Conservation (phyloP, 2,113 vertebrate genomes). For the Empidonax traillii region DNA sequence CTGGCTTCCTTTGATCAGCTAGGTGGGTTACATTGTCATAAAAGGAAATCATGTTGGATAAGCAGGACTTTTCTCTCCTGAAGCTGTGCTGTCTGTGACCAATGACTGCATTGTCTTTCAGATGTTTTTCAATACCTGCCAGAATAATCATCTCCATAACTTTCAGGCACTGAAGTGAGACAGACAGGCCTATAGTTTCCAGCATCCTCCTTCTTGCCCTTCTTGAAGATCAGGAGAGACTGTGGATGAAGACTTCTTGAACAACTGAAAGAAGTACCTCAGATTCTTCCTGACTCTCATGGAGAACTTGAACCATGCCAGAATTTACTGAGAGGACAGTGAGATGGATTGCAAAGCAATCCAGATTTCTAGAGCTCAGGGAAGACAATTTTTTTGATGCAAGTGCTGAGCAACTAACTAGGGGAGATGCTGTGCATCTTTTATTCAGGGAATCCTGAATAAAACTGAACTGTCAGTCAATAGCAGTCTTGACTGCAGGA, state of each 20-base stretch:
- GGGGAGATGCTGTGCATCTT: not conserved
- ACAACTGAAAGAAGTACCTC: not conserved
- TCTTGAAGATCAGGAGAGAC: not conserved
- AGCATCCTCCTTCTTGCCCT: not conserved
- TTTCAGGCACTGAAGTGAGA: not conserved
- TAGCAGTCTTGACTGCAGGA: conserved; percentile 2
- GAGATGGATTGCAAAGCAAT: not conserved
- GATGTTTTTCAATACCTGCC: not conserved
- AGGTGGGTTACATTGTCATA: not conserved
- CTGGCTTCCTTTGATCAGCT: not conserved
- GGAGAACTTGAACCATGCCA: not conserved
- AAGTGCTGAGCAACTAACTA: not conserved
- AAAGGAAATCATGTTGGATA: not conserved
- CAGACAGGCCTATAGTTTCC: not conserved
- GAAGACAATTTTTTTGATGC: not conserved
- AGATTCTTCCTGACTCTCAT: not conserved
- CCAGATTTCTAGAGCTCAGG: not conserved
- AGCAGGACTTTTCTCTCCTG: not conserved
- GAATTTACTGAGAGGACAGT: not conserved
- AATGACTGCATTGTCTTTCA: not conserved
- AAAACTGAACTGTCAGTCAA: not conserved
- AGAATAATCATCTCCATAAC: not conserved
- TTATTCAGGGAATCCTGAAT: not conserved
- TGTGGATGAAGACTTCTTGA: not conserved
- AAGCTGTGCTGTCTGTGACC: not conserved